These are phyloP conservation scores for Hirundichthys speculiger DNA, from an alignment of 2,113 vertebrate species.

Conservation along the genomic window DNA sequence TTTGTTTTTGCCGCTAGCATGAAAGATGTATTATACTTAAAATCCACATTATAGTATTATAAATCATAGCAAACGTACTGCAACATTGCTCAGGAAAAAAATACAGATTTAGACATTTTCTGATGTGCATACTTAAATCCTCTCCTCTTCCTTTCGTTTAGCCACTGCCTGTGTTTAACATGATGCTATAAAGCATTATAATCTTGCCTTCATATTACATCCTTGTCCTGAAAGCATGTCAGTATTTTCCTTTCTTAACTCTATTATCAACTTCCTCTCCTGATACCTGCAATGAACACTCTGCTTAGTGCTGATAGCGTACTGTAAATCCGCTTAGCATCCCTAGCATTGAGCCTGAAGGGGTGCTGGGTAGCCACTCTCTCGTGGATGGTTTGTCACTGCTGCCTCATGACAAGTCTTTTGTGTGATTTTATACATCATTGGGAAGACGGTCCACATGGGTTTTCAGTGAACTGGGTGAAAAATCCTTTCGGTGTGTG, in stretches of 20 bases:
- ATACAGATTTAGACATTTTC: constrained; percentile 17
- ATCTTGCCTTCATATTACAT: constrained; percentile 43
- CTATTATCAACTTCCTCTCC: constrained; percentile 51
- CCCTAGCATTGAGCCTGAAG: constrained; percentile 26
- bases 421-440: constrained; percentile 33
- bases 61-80: constrained; percentile 1
- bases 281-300: constrained; percentile 67
- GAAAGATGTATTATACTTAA: not conserved
- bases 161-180: not conserved
- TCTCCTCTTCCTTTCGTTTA: not conserved
- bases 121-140: constrained; percentile 7
- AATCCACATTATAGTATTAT: not conserved
- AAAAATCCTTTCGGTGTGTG: constrained; percentile 26
- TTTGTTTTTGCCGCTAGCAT: not conserved
- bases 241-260: constrained; percentile 58
- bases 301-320: constrained; percentile 64
- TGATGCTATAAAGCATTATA: constrained; percentile 39
- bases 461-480: constrained; percentile 33
- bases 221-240: constrained; percentile 41
- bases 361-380: constrained; percentile 17
- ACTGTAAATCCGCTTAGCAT: constrained; percentile 69
- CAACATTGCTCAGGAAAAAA: constrained; percentile 9
- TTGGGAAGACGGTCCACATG: constrained; percentile 41
- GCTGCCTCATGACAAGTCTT: constrained; percentile 32
- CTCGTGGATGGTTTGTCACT: constrained; percentile 13